A percentile compares a stretch with the other conserved stretches of the same genome.
These are phyloP conservation scores for Silurus lanzhouensis DNA, from an alignment of 2,797 vertebrate species.

Conservation along the genomic window DNA sequence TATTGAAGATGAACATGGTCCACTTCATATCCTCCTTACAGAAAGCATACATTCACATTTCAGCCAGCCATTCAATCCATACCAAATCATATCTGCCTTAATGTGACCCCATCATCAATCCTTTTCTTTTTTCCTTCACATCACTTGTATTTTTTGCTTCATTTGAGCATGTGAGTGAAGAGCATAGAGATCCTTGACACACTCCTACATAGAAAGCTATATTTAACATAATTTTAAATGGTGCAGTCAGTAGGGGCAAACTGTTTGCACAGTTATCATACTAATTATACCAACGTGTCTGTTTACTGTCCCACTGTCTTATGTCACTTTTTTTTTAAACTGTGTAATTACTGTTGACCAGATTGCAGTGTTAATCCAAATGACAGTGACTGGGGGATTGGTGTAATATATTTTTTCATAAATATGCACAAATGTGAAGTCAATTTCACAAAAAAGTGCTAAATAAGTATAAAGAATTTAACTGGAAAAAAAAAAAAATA, in stretches of 20 bases:
- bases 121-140: not conserved
- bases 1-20: not conserved
- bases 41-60: not conserved
- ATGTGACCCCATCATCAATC: not conserved
- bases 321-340: not conserved
- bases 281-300: not conserved
- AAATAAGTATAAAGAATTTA: not conserved
- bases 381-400: not conserved
- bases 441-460: not conserved
- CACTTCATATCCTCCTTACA: not conserved
- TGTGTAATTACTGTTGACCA: constrained; percentile 10
- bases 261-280: not conserved
- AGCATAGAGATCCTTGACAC: not conserved
- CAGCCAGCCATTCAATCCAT: not conserved
- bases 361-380: not conserved
- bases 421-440: not conserved
- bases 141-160: not conserved
- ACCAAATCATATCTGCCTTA: not conserved
- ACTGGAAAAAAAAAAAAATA: not conserved
- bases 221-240: constrained; percentile 1
- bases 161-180: not conserved
- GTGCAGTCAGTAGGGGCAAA: not conserved
- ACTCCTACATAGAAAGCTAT: not conserved
- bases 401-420: not conserved
- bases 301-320: not conserved